Percentiles rank a stretch among this genome's conserved stretches.
These are phyloP conservation scores for Aphodius granarius DNA, from an alignment of 2,888 invertebrate species.

Conservation along the genomic window DNA sequence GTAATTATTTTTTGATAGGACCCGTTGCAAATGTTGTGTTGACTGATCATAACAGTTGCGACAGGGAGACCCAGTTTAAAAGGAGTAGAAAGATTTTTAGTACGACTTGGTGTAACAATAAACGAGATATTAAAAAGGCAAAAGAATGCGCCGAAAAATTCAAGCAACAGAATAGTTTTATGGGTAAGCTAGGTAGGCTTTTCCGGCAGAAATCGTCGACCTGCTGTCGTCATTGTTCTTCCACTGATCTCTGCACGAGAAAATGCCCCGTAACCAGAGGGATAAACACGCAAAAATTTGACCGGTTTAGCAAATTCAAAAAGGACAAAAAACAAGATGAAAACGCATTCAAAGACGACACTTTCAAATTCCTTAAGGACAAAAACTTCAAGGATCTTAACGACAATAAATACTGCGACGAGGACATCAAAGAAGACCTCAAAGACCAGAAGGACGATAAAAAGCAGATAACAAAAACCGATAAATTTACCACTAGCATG, in stretches of 20 bases:
- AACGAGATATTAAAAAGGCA: background rate
- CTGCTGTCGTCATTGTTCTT: background rate
- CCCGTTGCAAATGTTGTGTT: slow-evolving; percentile 26
- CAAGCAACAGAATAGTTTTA: background rate
- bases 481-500: too few species aligned
- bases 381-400: background rate
- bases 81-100: background rate
- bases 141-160: background rate
- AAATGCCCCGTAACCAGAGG: background rate
- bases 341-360: too few species aligned
- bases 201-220: background rate
- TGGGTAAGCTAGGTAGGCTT: background rate
- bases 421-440: too few species aligned
- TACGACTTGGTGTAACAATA: background rate
- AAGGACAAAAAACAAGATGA: too few species aligned
- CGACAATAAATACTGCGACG: background rate
- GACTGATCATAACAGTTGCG: slow-evolving; percentile 15
- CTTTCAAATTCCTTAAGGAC: background rate
- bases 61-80: background rate
- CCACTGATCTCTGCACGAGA: background rate
- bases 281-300: background rate
- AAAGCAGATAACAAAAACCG: too few species aligned
- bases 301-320: background rate
- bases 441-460: too few species aligned
- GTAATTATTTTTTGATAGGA: slow-evolving; percentile 27